These are phyloP conservation scores for Colostygia pectinataria DNA, from an alignment of 2,888 invertebrate species.

Conservation along the genomic window DNA sequence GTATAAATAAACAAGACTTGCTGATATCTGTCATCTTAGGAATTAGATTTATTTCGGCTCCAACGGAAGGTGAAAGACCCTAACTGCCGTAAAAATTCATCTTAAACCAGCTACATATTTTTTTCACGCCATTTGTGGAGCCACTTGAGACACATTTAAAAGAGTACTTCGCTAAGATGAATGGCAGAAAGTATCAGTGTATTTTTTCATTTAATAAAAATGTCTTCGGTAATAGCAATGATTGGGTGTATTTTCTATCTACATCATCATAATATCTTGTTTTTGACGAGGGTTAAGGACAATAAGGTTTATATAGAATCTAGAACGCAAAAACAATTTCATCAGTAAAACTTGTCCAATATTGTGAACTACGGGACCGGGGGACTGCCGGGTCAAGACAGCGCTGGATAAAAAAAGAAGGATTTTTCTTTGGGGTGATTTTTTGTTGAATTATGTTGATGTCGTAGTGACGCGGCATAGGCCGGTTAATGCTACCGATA, in stretches of 20 bases:
- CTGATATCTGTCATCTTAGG: conserved; percentile 81
- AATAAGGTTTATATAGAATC: conserved; percentile 24
- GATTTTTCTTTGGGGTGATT: conserved; percentile 61
- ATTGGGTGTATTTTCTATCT: conserved; percentile 19
- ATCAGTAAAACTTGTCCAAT: conserved; percentile 60
- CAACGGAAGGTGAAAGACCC: conserved; percentile 76
- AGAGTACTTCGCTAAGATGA: conserved; percentile 31
- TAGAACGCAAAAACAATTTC: conserved; percentile 40
- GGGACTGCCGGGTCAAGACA: conserved; percentile 53
- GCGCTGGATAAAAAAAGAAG: conserved; percentile 57
- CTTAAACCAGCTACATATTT: conserved; percentile 29
- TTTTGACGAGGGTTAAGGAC: conserved; percentile 25
- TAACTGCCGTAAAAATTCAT: conserved; percentile 54
- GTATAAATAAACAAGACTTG: conserved; percentile 82
- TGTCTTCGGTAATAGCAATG: conserved; percentile 12
- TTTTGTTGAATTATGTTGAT: conserved; percentile 80
- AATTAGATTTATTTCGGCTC: conserved; percentile 80
- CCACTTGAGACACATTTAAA: conserved; percentile 32
- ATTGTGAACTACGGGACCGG: conserved; percentile 56
- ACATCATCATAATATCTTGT: conserved; percentile 22
- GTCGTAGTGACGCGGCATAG: conserved; percentile 63
- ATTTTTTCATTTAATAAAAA: conserved; percentile 21
- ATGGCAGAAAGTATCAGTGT: conserved; percentile 23
- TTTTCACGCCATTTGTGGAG: conserved; percentile 44
- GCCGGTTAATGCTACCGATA: conserved; percentile 69